Base-by-base conservation (phyloP, 2,888 invertebrate genomes). In the Scelioninae gen. 1 region DNA sequence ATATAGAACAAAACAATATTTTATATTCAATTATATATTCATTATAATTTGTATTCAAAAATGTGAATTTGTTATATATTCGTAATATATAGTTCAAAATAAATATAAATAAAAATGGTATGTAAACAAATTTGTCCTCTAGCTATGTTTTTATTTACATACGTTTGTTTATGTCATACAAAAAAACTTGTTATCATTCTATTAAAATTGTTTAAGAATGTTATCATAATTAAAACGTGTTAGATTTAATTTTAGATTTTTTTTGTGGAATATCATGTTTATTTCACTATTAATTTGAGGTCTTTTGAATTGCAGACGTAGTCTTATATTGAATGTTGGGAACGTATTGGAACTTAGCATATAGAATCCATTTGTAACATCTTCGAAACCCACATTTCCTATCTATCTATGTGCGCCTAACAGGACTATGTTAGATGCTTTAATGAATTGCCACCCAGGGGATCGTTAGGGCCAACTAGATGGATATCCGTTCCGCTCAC, bases 381-480 rank as follows among this genome's bases (percentile, higher is more conserved):
- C 88, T 87, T 87, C 86, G 85, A 80, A 84, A 86, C 85, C 86
- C 82, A 76, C 77, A 77, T 83, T 79, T 80, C 74, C 79, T 77
- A 85, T 85, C 83, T 81, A 85, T 83, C 83, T 82, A 82, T 84
- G 79, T 71, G 72, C 74, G 58, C 75, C 69, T 82, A 85, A 74
- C 79, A 84, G 77, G 74, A 76, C 79, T 77, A 85, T 49, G 81
- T 78, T 79, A 82, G 84, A 76, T 16, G 78, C 75, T 78, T 87
- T 90, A 91, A 91, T 89, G 89, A 88, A 91, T 91, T 87, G 88
- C 89, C 88, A 87, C 88, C 89, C 80, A 87, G 90, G 90, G 91
- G 88, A 89, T 90, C 89, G 89, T 90, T 89, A 88, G 86, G 85
- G 87, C 86, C 86, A 88, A 88, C 88, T 86, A 88, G 89, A 89